phyloP scores from a whole-genome alignment of 2,113 vertebrate species.

The Stegostoma tigrinum region DNA sequence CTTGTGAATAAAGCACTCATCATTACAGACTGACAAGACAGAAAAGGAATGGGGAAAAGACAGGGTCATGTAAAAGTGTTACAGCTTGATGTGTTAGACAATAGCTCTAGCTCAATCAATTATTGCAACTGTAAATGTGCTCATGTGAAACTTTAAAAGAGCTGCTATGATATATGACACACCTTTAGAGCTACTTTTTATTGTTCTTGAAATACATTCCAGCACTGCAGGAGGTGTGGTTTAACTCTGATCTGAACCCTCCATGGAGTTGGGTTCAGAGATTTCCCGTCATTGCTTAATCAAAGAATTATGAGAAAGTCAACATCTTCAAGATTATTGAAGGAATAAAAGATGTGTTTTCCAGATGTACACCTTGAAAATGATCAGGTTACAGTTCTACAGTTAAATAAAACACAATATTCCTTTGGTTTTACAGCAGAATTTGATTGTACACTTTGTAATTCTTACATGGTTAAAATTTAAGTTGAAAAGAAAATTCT shows the following conservation, averaged over 20 bases:
- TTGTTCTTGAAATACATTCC: conserved; percentile 31
- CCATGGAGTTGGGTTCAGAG: neutral
- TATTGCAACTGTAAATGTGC: conserved; percentile 23
- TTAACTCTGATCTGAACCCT: conserved; percentile 28
- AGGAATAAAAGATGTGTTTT: conserved; percentile 32
- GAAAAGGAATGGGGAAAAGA: neutral
- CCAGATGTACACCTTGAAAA: conserved; percentile 38
- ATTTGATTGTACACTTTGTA: neutral
- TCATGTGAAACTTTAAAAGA: conserved; percentile 27
- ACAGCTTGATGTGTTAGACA: neutral
- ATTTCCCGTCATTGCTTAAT: conserved; percentile 24
- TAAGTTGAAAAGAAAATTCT: neutral
- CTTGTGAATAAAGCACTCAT: neutral
- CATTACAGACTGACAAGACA: conserved; percentile 6
- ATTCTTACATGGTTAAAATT: neutral
- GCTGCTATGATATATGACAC: conserved; percentile 29
- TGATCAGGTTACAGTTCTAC: conserved; percentile 1
- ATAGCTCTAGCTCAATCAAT: conserved; percentile 8
- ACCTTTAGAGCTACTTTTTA: conserved; percentile 30
- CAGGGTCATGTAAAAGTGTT: neutral
- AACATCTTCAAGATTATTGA: conserved; percentile 32
- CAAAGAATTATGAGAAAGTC: conserved; percentile 32
- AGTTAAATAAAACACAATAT: conserved; percentile 27
- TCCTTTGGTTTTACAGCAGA: conserved; percentile 19
- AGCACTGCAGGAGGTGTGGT: conserved; percentile 29